A percentile compares a stretch with the other conserved stretches of the same genome.
phyloP scores from a whole-genome alignment of 2,113 vertebrate genomes.

The Chascanopsetta lugubris region DNA sequence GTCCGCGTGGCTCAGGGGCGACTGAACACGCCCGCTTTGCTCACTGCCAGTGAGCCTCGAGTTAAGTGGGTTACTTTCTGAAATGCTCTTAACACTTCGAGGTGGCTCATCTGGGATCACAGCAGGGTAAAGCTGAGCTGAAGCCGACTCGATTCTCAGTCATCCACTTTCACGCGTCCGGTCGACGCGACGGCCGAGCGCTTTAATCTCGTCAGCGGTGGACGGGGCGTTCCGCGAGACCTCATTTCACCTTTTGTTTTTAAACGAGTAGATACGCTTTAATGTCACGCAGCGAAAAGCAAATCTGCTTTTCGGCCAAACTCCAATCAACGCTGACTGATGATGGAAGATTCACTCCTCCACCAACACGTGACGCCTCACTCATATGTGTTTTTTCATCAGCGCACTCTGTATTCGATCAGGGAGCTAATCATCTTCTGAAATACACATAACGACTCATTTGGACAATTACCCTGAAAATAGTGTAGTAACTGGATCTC shows the following conservation, averaged over 20 bases:
- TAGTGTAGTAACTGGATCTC: too few relatives aligned
- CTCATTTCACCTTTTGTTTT: too few relatives aligned
- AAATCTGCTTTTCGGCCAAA: too few relatives aligned
- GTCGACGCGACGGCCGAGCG: constrained; percentile 42
- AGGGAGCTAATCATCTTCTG: too few relatives aligned
- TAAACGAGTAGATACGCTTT: neutral
- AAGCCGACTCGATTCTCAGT: constrained; percentile 39
- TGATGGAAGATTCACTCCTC: too few relatives aligned
- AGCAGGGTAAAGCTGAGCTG: constrained; percentile 45
- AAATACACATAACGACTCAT: too few relatives aligned
- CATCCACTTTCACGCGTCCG: constrained; percentile 60
- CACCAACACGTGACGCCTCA: too few relatives aligned
- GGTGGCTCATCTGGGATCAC: constrained; percentile 68
- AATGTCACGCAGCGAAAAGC: too few relatives aligned
- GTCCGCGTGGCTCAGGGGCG: constrained; percentile 30
- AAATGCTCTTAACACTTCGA: constrained; percentile 64
- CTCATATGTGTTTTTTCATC: too few relatives aligned
- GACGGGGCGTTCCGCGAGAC: neutral
- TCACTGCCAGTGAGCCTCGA: constrained; percentile 28
- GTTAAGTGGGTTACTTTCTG: constrained; percentile 63
- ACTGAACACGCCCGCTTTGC: constrained; percentile 33
- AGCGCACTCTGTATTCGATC: too few relatives aligned
- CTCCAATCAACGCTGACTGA: too few relatives aligned
- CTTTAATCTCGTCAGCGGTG: constrained; percentile 30
- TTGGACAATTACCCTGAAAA: too few relatives aligned